Percentiles rank a stretch among this genome's conserved stretches.
phyloP scores from a whole-genome alignment of 2,797 vertebrate genomes.

The Crenuchus spilurus region DNA sequence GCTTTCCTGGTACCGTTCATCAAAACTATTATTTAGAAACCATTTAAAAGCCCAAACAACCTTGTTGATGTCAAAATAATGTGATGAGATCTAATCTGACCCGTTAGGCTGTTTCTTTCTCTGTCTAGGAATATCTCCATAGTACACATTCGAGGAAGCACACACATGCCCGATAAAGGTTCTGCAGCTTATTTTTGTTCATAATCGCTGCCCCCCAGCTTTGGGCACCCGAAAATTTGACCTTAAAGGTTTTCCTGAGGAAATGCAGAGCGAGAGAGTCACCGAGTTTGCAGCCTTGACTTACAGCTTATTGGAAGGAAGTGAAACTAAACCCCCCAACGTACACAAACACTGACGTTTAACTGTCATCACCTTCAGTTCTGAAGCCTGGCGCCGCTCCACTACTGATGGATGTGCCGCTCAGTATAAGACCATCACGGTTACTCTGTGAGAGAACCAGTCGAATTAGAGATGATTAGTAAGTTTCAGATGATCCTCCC shows the following conservation, averaged over 20 bases:
- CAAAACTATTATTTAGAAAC: too few species aligned
- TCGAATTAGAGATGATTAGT: too few species aligned
- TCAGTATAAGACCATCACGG: too few species aligned
- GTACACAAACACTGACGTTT: background rate
- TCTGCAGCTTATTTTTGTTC: constrained; percentile 2
- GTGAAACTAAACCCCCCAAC: background rate
- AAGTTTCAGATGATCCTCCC: too few species aligned
- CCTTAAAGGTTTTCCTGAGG: constrained; percentile 61
- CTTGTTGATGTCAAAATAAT: too few species aligned
- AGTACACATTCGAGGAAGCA: constrained; percentile 11
- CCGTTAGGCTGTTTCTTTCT: too few species aligned
- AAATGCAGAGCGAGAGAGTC: constrained; percentile 53
- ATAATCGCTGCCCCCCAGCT: background rate
- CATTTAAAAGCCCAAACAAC: too few species aligned
- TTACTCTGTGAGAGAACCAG: too few species aligned
- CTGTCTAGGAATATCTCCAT: background rate
- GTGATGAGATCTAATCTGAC: too few species aligned
- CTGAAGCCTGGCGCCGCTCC: background rate
- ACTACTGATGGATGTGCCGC: background rate
- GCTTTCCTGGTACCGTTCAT: too few species aligned
- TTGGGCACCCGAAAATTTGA: constrained; percentile 13
- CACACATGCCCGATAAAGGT: background rate
- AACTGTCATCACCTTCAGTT: background rate
- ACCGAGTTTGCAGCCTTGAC: constrained; percentile 45
- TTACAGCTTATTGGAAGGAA: constrained; percentile 46